Evolutionary conservation across 2,888 invertebrate genomes (phyloP).

Genomic region (Lacanobia wlatinum): DNA sequence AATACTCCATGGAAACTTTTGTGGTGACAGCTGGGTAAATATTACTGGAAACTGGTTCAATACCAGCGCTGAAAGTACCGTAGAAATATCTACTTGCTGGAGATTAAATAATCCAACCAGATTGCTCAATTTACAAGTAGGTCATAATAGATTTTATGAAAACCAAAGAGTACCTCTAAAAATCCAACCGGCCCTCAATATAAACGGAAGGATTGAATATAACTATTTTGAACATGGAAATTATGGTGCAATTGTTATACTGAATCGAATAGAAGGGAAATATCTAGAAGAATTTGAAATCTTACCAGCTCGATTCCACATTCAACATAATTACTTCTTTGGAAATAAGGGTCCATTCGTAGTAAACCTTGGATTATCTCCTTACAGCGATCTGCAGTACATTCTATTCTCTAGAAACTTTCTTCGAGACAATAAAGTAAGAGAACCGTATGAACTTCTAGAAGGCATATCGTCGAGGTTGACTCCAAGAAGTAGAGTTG

Average conservation of each 20-base stretch:
- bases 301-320: constrained; percentile 92
- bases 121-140: constrained; percentile 93
- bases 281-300: constrained; percentile 95
- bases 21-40: constrained; percentile 96
- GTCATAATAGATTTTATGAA: constrained; percentile 95
- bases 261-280: constrained; percentile 92
- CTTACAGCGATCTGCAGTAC: constrained; percentile 95
- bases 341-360: constrained; percentile 97
- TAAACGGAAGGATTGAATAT: constrained; percentile 95
- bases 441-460: constrained; percentile 95
- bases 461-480: constrained; percentile 93
- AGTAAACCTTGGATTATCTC: constrained; percentile 96
- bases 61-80: constrained; percentile 94
- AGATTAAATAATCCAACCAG: constrained; percentile 87
- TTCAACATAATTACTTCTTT: constrained; percentile 97
- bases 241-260: constrained; percentile 96
- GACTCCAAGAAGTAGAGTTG: constrained; percentile 97
- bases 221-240: constrained; percentile 96
- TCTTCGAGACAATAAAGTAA: constrained; percentile 95
- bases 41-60: constrained; percentile 98
- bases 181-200: constrained; percentile 95
- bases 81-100: constrained; percentile 97
- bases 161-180: constrained; percentile 94
- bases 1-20: constrained; percentile 98
- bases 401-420: constrained; percentile 97